Base-by-base conservation (phyloP, 2,888 invertebrate genomes). In the Physocephala rufipes region DNA sequence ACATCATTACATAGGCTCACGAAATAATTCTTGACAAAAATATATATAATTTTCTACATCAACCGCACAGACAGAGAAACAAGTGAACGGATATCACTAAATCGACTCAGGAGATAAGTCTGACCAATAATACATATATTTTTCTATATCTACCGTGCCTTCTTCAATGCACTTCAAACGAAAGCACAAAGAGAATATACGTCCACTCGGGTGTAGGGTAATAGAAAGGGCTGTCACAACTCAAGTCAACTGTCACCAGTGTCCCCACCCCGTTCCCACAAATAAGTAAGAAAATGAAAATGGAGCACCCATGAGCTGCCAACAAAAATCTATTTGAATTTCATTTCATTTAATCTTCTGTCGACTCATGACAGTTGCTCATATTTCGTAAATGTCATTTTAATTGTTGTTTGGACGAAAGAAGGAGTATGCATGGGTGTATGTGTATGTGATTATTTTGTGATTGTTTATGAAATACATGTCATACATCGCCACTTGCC, bases 301-400 rank as follows among this genome's bases (percentile, higher is more conserved):
- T 63, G 47, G 63, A 61, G 59, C 59, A 47, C 15, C 30, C 53
- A 65, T 5, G 15, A 58, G 15, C 49, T 43, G 49, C 36, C 13
- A 63, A 47, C 15, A 45, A 67, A n/a, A 51, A 62, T 67, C 49
- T 36, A 68, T 63, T 67, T 68, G 58, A 71, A 64, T 72, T 67
- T 67, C 70, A 71, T 71, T 71, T 67, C 58, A 71, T 70, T 73
- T 63, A 69, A 66, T 69, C 71, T 74, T 49, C 58, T 69, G 71
- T 73, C 73, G 58, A 45, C 59, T 43, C 55, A 26, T 73, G 74
- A 73, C 74, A 74, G 72, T 45, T 70, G 45, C 49, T 67, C 68
- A 73, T 71, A 58, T 64, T 74, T 72, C 51, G 26, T 51, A 61
- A 21, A 51, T 71, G 43, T 16, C 67, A 62, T 71, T 66, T 26